Base-by-base conservation (phyloP, 2,888 invertebrate species). In the Ptilodon capucinus region DNA sequence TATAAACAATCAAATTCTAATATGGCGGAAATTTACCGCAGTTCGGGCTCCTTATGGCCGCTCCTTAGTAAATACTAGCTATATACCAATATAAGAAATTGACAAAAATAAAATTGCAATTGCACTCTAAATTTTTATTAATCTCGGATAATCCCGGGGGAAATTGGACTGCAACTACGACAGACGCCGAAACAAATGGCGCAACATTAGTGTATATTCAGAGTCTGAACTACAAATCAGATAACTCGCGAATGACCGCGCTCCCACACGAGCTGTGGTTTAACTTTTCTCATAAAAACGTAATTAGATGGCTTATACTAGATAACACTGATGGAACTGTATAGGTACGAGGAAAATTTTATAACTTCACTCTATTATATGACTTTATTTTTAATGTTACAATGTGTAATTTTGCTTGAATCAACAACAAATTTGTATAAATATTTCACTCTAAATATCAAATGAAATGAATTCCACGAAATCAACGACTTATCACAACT, bases 221-320 rank as follows among this genome's bases (percentile, higher is more conserved):
- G 8, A 14, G 32, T 19, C 32, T 35, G 28, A 45, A 54, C 55
- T 45, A 46, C 21, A 30, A 53, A 54, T 54, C 55, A 47, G 57
- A 57, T 57, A 60, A 54, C 35, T 50, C 21, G 47, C 59, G 55
- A 59, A 54, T 54, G 28, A 57, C 54, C 17, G 30, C 17, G 30
- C 44, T 40, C 40, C 36, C 34, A 42, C 38, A 18, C 35, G 23
- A 41, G 14, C 40, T 40, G 25, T 46, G 43, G 21, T 38, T 48
- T 40, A 58, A 56, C 48, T 58, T 54, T 58, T 54, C 48, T 39
- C 59, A 48, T 58, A 19, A 56, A 54, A 45, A 59, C 35, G 36
- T 32, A 18, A 9, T 28, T 40, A 13, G 8, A 28, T 32, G n/a
- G n/a, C 28, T 28, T 28, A 28, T 28, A 9, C 23, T 23, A 23